Conservation (phyloP, 2,113 vertebrate species). For the Oreochromis niloticus region DNA sequence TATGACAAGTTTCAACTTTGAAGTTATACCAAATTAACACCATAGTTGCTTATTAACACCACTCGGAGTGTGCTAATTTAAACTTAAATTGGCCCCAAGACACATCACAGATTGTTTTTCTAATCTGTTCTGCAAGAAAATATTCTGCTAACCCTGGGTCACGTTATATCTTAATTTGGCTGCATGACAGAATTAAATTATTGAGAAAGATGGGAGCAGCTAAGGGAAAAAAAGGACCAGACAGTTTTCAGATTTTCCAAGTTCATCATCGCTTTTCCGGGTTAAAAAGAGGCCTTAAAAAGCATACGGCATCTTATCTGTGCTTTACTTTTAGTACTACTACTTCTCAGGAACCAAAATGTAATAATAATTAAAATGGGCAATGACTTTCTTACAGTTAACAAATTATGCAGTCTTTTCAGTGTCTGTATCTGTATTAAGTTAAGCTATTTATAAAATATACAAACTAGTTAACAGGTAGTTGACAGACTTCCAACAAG, state of each 20-base stretch:
- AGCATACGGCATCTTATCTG: not conserved
- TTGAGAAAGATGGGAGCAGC: not conserved
- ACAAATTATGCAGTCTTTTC: not conserved
- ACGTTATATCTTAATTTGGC: constrained; percentile 29
- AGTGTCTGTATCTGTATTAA: not conserved
- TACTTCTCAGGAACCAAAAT: not conserved
- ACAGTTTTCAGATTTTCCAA: not conserved
- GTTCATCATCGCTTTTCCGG: not conserved
- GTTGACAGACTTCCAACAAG: not conserved
- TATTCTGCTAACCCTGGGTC: constrained; percentile 20
- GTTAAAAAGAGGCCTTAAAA: not conserved
- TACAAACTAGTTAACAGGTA: not conserved
- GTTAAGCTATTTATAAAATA: not conserved
- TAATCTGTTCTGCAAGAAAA: constrained; percentile 35
- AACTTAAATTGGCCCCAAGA: constrained; percentile 4
- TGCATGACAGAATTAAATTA: constrained; percentile 7
- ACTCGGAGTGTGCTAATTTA: not conserved
- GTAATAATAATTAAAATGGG: not conserved
- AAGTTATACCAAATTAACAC: not conserved
- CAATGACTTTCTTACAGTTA: not conserved
- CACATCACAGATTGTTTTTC: constrained; percentile 18
- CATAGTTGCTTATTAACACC: not conserved
- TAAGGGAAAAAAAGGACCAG: not conserved
- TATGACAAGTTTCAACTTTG: not conserved
- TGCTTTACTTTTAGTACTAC: not conserved